Base-by-base conservation (phyloP, 2,888 invertebrate genomes). In the Lingula anatina region DNA sequence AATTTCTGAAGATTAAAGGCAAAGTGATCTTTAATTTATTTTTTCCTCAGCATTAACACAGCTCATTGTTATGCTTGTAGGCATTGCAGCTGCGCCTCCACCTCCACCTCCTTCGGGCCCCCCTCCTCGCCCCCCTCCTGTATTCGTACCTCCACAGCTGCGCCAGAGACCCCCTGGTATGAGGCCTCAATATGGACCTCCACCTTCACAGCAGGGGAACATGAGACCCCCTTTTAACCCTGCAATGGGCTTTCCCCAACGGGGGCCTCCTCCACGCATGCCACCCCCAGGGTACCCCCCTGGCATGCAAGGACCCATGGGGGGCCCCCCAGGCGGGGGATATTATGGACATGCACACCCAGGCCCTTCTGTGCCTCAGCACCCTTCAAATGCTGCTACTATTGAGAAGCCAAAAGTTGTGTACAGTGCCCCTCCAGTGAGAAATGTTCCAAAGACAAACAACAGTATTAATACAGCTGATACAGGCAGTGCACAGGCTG, bases 111-210 rank as follows among this genome's bases (percentile, higher is more conserved):
- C 56, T 12, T 51, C 57, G 21, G 52, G 61, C 4, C 51, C 61
- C 20, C 48, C 59, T 20, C 53, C 55, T 9, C 36, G 48, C 4
- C 56, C 53, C 24, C 49, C 58, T 3, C 60, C 64, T 1, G 53
- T 59, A 23, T 64, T 64, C 43, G 50, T 68, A 23, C 70, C 70
- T 2, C 71, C 61, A 18, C 72, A 71, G 55, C 56, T 70, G 3
- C 47, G 66, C 38, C 60, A 67, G 47, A 27, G 86, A 42, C 85
- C 84, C 31, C 85, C 82, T 47, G 55, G 23, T 39, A 12, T 3
- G 2, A 21, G 3, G 15, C 40, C 15, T 3, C 20, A 12, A 4
- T 21, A 39, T 7, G 26, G 42, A 3, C 42, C 35, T 28, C 46
- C 46, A 38, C 38, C 24, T 3, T 35, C 44, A 35, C 26, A 20